Percentiles rank a stretch among this genome's conserved stretches.
Evolutionary conservation across 2,113 vertebrate genomes (phyloP).

Genomic region (Laticauda colubrina): DNA sequence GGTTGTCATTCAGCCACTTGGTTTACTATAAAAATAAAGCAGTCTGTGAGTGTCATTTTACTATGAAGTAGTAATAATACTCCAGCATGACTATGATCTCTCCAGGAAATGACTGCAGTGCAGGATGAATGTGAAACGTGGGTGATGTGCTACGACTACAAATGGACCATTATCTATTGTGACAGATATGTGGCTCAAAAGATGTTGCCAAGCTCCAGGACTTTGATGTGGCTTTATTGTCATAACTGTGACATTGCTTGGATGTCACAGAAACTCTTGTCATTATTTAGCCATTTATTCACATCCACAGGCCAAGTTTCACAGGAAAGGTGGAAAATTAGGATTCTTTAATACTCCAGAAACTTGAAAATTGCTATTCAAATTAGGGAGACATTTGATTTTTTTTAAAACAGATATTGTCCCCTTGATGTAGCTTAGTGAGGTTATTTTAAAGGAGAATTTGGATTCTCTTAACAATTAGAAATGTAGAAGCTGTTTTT

Average conservation of each 20-base stretch:
- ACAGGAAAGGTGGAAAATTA: constrained; percentile 9
- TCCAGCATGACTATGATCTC: background rate
- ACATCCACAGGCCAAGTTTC: background rate
- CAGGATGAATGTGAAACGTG: background rate
- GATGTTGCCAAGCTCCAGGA: background rate
- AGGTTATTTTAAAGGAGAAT: background rate
- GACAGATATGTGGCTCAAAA: constrained; percentile 19
- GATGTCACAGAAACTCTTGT: accelerated
- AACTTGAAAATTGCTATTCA: constrained; percentile 15
- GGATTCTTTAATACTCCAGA: constrained; percentile 13
- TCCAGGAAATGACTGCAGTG: background rate
- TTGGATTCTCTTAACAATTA: background rate
- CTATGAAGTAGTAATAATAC: background rate
- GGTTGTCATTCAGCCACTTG: constrained; percentile 1
- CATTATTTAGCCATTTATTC: background rate
- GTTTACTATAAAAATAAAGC: constrained; percentile 19
- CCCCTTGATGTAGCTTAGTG: background rate
- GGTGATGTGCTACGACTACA: constrained; percentile 20
- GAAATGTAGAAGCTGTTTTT: background rate
- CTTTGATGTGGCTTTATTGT: constrained; percentile 19
- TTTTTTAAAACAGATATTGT: background rate
- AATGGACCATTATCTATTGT: background rate
- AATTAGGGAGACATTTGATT: constrained; percentile 1
- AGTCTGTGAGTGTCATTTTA: constrained; percentile 4
- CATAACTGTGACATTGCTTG: background rate